Base-by-base conservation (phyloP, 1,140 invertebrate species). In the Drusus annulatus region DNA sequence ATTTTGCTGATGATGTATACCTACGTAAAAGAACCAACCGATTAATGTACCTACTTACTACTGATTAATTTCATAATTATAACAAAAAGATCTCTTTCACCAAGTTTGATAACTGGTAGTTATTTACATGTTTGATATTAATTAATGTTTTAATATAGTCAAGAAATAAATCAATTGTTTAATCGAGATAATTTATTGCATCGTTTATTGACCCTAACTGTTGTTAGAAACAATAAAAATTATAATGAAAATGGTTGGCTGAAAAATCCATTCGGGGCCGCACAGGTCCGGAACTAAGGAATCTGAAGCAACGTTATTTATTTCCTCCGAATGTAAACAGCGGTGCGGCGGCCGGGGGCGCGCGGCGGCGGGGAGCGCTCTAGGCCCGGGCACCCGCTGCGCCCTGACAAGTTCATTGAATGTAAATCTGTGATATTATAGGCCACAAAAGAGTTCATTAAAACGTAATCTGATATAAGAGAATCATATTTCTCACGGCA, bases 341-440 rank as follows among this genome's bases (percentile, higher is more conserved):
- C 15, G 15, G 25, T 28, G 62, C 62, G 28, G 36, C 8, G 36
- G 6, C 50, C 45, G 51, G 17, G 68, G 17, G 68, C 68, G 68
- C 68, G 31, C 36, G n/a, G 21, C 65, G 15, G 17, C 15, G n/a
- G 60, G 23, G 60, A 17, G 60, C 19, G 17, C 19, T 6, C 19
- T 0, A 8, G n/a, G 31, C 63, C 63, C 65, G 65, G 36, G 0
- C 31, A 21, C 15, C 28, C 63, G 63, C 60, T 25, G 65, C 28
- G n/a, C 28, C 52, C 50, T 54, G 69, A 54, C 52, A 54, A 56
- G 19, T 56, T 74, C 52, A 74, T 74, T 23, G 50, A 74, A 74
- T 74, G 56, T 74, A 74, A 74, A 54, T 74, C 69, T 74, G 52
- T 51, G 69, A 74, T 54, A 56, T 74, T 74, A 74, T 54, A 74